These are phyloP conservation scores for Drosophila kuntzei DNA, from an alignment of 2,888 invertebrate genomes.

Conservation along the genomic window DNA sequence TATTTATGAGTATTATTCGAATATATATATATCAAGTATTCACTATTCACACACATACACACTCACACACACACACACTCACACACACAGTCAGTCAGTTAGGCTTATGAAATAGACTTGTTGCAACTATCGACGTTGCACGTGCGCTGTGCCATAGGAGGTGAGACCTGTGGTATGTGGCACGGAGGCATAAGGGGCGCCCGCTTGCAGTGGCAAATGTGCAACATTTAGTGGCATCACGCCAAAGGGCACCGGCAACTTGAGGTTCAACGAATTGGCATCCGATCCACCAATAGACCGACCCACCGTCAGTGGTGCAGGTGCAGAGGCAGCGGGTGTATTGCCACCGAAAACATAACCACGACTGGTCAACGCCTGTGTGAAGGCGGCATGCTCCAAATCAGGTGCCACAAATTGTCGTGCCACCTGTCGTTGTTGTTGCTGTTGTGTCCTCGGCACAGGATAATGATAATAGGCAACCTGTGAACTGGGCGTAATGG, in stretches of 20 bases:
- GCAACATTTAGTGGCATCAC: constrained; percentile 76
- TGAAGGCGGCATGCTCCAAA: constrained; percentile 81
- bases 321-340: constrained; percentile 30
- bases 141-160: constrained; percentile 80
- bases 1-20: constrained; percentile 56
- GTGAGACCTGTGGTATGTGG: constrained; percentile 74
- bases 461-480: constrained; percentile 78
- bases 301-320: constrained; percentile 39
- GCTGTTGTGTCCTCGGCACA: constrained; percentile 54
- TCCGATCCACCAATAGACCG: constrained; percentile 54
- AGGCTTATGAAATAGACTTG: constrained; percentile 35
- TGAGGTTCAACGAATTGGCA: constrained; percentile 76
- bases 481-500: constrained; percentile 55
- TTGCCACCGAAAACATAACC: constrained; percentile 71
- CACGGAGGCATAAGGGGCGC: constrained; percentile 79
- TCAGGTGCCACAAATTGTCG: constrained; percentile 72
- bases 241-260: constrained; percentile 80
- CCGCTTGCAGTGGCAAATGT: constrained; percentile 78
- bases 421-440: constrained; percentile 47
- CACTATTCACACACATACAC: constrained; percentile 43
- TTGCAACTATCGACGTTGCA: constrained; percentile 68
- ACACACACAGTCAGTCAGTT: constrained; percentile 23
- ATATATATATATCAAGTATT: constrained; percentile 38
- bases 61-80: constrained; percentile 17
- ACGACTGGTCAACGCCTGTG: constrained; percentile 75